Evolutionary conservation across 2,797 vertebrate species (phyloP), one percentile per base, ranked within the genome.

Genomic region (Melanotaenia parkinsoni): DNA sequence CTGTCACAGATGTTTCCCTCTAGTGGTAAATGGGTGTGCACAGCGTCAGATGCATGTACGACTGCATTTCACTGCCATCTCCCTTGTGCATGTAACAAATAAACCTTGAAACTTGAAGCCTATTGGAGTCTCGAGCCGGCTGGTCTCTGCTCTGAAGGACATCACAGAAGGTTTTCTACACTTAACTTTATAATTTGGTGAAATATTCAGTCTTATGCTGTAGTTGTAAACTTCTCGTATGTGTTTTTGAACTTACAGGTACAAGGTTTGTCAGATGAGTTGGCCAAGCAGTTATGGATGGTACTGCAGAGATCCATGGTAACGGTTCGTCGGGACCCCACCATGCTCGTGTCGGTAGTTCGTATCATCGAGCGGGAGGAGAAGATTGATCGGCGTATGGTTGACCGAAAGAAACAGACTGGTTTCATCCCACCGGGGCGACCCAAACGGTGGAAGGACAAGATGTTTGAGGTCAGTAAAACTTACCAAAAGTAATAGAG

Each of bases 311-410:
- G 98, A 5, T 92, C 96, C 0, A 94, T 99, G 74, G 96, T 96
- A 13, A 99, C 97, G 0, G 98, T 99, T 4, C 96, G 97, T 0
- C 92, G 96, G 0, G 97, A 99, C 83, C 98, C 98, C 22, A 97
- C 97, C 61, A 95, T 99, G 92, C 93, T 99, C 67, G 98, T 99
- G 82, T 99, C 97, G 0, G 97, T 97, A 1, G 93, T 99, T 64
- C 96, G 98, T n/a, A 96, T 99, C 88, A 99, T 99, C 45, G 98
- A 99, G 79, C 94, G 98, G 0, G 98, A 99, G 83, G 98, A 99
- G 86, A 99, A 96, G 87, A 96, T 97, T 0, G 98, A 99, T 80
- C 95, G 96, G 0, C 96, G 96, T 22, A 97, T 98, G 95, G 93
- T 97, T 43, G 98, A 99, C 86, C 93, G 97, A 26, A 96, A 97